Evolutionary conservation across 2,797 vertebrate genomes (phyloP).

Genomic region (Lycodopsis pacificus): DNA sequence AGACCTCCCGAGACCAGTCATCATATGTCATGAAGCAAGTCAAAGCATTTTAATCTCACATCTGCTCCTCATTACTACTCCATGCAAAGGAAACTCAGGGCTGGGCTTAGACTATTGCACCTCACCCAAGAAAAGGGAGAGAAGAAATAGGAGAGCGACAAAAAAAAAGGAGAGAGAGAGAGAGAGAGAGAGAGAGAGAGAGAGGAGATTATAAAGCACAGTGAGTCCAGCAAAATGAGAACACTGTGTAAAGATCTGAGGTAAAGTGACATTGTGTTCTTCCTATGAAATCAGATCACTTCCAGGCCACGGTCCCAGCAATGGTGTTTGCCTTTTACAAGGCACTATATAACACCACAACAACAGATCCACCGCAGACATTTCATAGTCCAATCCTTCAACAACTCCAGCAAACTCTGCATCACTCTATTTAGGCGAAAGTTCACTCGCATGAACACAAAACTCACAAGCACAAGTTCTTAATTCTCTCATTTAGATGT

Average conservation of each 20-base stretch:
- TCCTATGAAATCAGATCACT: conserved; percentile 57
- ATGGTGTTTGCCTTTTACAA: conserved; percentile 56
- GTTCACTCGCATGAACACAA: background rate
- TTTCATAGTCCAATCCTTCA: conserved; percentile 46
- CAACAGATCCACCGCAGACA: conserved; percentile 47
- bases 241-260: conserved; percentile 27
- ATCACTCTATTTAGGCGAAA: conserved; percentile 2
- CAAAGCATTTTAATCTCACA: conserved; percentile 86
- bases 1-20: conserved; percentile 80
- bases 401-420: conserved; percentile 24
- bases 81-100: conserved; percentile 76
- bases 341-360: conserved; percentile 44
- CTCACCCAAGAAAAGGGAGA: conserved; percentile 70
- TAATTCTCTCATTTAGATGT: background rate
- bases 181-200: background rate
- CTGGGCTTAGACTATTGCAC: conserved; percentile 67
- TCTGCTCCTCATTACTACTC: conserved; percentile 86
- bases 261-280: conserved; percentile 52
- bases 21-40: conserved; percentile 85
- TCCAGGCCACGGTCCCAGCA: conserved; percentile 40
- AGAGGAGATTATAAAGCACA: conserved; percentile 41
- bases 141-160: conserved; percentile 43
- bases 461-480: background rate
- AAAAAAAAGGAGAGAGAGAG: conserved; percentile 27
- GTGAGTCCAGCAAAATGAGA: conserved; percentile 35